These are phyloP conservation scores for Rhamnusium bicolor DNA, from an alignment of 2,888 invertebrate genomes.

Conservation along the genomic window DNA sequence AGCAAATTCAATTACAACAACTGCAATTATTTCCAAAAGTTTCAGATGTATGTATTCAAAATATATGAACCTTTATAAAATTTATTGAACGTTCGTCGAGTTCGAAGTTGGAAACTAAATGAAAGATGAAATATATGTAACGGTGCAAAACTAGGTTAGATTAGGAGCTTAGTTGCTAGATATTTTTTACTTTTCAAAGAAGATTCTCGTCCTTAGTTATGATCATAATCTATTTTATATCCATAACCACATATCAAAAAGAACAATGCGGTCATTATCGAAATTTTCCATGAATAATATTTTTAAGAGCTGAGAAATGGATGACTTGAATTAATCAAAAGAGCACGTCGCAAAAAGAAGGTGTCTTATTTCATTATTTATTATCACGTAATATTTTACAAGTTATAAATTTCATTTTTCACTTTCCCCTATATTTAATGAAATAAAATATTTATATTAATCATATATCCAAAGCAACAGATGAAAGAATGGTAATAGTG, in stretches of 20 bases:
- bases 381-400: background rate
- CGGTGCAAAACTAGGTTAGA: conserved; percentile 16
- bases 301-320: background rate
- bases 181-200: background rate
- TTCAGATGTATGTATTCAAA: conserved; percentile 31
- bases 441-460: background rate
- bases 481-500: too few relatives aligned
- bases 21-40: conserved; percentile 29
- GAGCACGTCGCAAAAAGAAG: background rate
- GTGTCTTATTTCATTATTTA: background rate
- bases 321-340: background rate
- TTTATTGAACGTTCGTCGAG: conserved; percentile 31
- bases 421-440: background rate
- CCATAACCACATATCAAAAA: background rate
- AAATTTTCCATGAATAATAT: background rate
- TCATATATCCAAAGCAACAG: too few relatives aligned
- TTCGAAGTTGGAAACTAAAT: conserved; percentile 35
- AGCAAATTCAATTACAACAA: conserved; percentile 33
- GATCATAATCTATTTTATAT: background rate
- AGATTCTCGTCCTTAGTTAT: background rate
- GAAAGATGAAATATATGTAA: conserved; percentile 35
- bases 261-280: background rate
- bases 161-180: conserved; percentile 4
- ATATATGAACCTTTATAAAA: conserved; percentile 29
- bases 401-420: background rate